A percentile compares a stretch with the other conserved stretches of the same genome.
Evolutionary conservation across 2,797 vertebrate species (phyloP).

Genomic region (Miichthys miiuy): DNA sequence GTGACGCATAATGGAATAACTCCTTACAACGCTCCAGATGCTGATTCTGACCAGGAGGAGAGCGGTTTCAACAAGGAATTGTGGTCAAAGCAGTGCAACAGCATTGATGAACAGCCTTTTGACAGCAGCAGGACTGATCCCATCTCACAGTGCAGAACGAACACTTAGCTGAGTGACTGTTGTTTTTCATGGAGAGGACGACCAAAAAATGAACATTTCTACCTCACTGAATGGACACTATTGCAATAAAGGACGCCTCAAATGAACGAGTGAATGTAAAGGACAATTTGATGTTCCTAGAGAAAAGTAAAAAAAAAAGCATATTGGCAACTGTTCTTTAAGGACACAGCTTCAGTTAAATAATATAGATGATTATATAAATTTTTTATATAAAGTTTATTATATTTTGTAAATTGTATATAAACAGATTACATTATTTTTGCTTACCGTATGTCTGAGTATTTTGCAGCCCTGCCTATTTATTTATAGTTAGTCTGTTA

Average conservation of each 20-base stretch:
- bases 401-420: slow-evolving; percentile 93
- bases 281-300: slow-evolving; percentile 56
- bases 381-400: slow-evolving; percentile 88
- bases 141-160: slow-evolving; percentile 66
- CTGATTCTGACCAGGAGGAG: slow-evolving; percentile 83
- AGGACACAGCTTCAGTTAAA: slow-evolving; percentile 82
- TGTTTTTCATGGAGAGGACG: slow-evolving; percentile 68
- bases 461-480: slow-evolving; percentile 80
- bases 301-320: slow-evolving; percentile 48
- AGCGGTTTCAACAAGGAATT: slow-evolving; percentile 69
- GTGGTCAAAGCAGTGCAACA: slow-evolving; percentile 76
- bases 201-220: slow-evolving; percentile 79
- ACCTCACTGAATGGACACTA: slow-evolving; percentile 91
- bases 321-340: slow-evolving; percentile 52
- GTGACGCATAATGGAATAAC: slow-evolving; percentile 75
- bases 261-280: slow-evolving; percentile 84
- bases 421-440: slow-evolving; percentile 91
- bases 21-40: slow-evolving; percentile 81
- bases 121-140: slow-evolving; percentile 86
- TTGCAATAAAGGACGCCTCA: slow-evolving; percentile 71
- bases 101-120: slow-evolving; percentile 83
- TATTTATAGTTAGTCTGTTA: slow-evolving; percentile 64
- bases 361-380: slow-evolving; percentile 86
- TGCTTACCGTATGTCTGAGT: slow-evolving; percentile 82
- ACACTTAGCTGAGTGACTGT: slow-evolving; percentile 84